phyloP scores from a whole-genome alignment of 1,140 invertebrate species.

The Caenorhabditis tropicalis region DNA sequence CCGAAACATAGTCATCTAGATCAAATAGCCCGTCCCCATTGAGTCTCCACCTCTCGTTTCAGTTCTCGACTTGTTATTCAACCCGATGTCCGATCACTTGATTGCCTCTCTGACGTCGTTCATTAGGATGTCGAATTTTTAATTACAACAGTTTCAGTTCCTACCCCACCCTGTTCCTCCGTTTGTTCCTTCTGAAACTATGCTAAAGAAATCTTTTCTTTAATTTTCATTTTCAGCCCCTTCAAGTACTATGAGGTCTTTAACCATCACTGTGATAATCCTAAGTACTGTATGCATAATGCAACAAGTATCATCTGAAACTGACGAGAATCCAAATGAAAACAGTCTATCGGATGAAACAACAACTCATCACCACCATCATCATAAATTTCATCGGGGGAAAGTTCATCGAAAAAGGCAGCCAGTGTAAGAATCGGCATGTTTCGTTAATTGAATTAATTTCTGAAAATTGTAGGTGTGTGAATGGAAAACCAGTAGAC shows the following conservation, averaged over 20 bases:
- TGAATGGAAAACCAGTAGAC: slow-evolving; percentile 50
- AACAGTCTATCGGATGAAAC: neutral
- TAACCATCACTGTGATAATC: neutral
- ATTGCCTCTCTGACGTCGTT: neutral
- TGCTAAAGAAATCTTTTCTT: too few species aligned
- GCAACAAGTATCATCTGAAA: neutral
- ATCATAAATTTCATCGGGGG: neutral
- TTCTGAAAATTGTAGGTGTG: slow-evolving; percentile 51
- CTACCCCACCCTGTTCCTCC: neutral
- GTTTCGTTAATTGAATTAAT: neutral
- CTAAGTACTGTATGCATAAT: neutral
- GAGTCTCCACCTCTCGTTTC: neutral
- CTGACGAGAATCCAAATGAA: neutral
- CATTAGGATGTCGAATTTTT: neutral
- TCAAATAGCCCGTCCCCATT: neutral
- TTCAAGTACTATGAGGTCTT: neutral
- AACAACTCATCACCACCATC: neutral
- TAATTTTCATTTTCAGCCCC: neutral
- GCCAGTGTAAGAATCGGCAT: slow-evolving; percentile 20
- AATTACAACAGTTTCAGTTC: neutral
- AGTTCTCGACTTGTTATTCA: neutral
- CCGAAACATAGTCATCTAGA: slow-evolving; percentile 22
- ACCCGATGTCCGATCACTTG: neutral
- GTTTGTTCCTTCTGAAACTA: neutral
- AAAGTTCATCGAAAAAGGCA: slow-evolving; percentile 32